phyloP scores from a whole-genome alignment of 2,113 vertebrate species.

The Montifringilla adamsi region DNA sequence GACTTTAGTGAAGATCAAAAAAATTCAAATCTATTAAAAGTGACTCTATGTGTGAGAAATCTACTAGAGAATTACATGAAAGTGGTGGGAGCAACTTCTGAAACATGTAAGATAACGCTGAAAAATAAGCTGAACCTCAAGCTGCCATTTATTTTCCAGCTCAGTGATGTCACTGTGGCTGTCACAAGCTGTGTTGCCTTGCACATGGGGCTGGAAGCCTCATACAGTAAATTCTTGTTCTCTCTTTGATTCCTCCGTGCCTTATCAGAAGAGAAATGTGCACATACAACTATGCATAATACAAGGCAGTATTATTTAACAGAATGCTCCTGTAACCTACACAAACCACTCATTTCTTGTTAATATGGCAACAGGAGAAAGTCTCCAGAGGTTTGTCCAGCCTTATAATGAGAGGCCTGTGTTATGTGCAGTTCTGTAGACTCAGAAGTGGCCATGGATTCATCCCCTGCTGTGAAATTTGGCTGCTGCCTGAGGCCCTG shows the following conservation, averaged over 20 bases:
- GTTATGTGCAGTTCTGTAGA: not conserved
- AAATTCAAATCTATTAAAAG: slow-evolving; percentile 54
- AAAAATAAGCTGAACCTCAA: slow-evolving; percentile 16
- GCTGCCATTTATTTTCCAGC: slow-evolving; percentile 17
- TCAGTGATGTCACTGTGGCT: not conserved
- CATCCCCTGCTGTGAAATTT: slow-evolving; percentile 55
- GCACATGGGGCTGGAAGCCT: not conserved
- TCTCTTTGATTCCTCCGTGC: not conserved
- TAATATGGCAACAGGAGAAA: slow-evolving; percentile 42
- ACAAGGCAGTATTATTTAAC: slow-evolving; percentile 22
- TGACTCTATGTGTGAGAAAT: slow-evolving; percentile 40
- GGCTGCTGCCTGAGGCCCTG: slow-evolving; percentile 51
- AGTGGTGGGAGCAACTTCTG: slow-evolving; percentile 10
- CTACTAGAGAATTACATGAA: slow-evolving; percentile 46
- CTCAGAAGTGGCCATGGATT: slow-evolving; percentile 47
- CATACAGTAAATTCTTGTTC: not conserved
- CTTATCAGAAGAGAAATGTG: slow-evolving; percentile 27
- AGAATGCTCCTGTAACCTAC: not conserved
- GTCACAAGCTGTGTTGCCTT: not conserved
- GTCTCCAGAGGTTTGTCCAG: slow-evolving; percentile 48
- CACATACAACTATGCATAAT: not conserved
- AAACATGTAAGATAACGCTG: not conserved
- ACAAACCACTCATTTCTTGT: slow-evolving; percentile 47
- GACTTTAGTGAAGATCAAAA: slow-evolving; percentile 56
- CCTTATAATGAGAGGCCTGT: slow-evolving; percentile 47